Evolutionary conservation across 2,888 invertebrate species (phyloP).

Genomic region (Acleris sparsana): DNA sequence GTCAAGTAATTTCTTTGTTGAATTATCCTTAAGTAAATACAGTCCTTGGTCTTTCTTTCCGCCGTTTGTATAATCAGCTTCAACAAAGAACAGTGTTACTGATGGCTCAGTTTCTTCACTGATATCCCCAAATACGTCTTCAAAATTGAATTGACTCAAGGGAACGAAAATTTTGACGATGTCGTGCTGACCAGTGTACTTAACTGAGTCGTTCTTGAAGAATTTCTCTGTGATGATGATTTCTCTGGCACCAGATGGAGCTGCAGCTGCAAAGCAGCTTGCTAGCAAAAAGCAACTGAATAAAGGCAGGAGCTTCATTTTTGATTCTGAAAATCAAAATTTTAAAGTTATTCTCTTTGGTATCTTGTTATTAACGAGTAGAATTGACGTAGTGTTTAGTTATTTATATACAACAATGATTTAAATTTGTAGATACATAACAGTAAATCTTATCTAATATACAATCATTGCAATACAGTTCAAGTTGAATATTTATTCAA

Average conservation of each 20-base stretch:
- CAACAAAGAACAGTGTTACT: constrained; percentile 19
- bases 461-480: too few relatives aligned
- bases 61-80: constrained; percentile 17
- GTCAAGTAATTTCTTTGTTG: constrained; percentile 18
- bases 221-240: constrained; percentile 2
- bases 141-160: constrained; percentile 11
- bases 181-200: constrained; percentile 23
- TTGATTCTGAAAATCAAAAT: neutral
- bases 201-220: neutral
- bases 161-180: constrained; percentile 29
- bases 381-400: too few relatives aligned
- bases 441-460: too few relatives aligned
- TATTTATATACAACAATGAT: too few relatives aligned
- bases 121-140: neutral
- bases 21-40: constrained; percentile 3
- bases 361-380: too few relatives aligned
- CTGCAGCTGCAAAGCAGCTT: constrained; percentile 16
- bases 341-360: too few relatives aligned
- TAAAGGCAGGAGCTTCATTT: constrained; percentile 8
- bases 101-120: neutral
- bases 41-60: constrained; percentile 11
- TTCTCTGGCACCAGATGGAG: neutral
- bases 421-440: too few relatives aligned
- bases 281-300: constrained; percentile 6
- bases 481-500: too few relatives aligned